These are phyloP conservation scores for Cyanoderma ruficeps DNA, from an alignment of 2,113 vertebrate species.

Conservation along the genomic window DNA sequence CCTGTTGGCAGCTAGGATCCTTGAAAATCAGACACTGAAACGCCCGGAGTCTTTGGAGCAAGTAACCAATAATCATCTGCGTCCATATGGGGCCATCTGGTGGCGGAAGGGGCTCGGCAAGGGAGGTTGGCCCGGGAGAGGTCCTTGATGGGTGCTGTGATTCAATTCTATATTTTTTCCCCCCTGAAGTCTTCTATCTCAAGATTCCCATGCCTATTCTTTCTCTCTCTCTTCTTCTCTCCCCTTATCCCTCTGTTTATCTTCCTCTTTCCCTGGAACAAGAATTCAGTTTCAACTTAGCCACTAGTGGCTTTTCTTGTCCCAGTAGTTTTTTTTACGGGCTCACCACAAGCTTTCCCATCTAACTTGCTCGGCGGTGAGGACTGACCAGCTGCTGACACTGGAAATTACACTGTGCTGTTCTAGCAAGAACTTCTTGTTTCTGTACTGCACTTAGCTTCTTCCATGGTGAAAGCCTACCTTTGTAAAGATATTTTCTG, in stretches of 20 bases:
- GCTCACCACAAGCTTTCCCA: not conserved
- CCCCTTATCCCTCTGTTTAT: not conserved
- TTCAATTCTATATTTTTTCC: not conserved
- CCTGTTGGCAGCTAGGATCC: not conserved
- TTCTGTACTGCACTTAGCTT: not conserved
- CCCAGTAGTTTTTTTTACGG: not conserved
- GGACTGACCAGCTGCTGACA: not conserved
- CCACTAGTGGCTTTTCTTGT: not conserved
- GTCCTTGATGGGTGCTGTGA: fast-evolving
- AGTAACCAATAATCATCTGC: not conserved
- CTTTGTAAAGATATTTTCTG: not conserved
- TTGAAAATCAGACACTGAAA: not conserved
- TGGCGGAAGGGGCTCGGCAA: not conserved
- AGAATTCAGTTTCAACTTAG: not conserved
- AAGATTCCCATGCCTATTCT: not conserved
- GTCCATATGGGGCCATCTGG: conserved; percentile 15
- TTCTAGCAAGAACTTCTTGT: not conserved
- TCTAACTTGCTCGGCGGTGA: not conserved
- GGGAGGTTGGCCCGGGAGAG: not conserved
- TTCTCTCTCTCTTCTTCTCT: not conserved
- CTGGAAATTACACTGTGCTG: not conserved
- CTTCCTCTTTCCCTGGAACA: not conserved
- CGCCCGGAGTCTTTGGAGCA: fast-evolving
- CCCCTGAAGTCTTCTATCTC: not conserved
- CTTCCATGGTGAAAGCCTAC: not conserved